These are phyloP conservation scores for Gadopsis bispinosus DNA, from an alignment of 2,797 vertebrate species.

Conservation along the genomic window DNA sequence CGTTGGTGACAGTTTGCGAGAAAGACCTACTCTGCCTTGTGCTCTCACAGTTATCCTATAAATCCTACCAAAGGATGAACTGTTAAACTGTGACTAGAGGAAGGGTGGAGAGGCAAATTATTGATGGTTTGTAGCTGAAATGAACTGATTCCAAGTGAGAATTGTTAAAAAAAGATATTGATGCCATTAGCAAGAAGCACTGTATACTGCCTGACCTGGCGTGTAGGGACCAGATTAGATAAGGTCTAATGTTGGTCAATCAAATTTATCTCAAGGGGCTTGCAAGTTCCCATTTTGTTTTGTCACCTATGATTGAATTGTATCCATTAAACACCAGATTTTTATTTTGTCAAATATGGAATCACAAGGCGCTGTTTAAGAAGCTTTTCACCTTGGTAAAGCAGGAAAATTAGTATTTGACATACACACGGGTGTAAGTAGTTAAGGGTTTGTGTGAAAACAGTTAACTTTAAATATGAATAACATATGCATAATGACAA, in stretches of 20 bases:
- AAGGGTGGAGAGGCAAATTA: conserved; percentile 53
- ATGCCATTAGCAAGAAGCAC: conserved; percentile 12
- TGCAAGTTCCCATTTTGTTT: background rate
- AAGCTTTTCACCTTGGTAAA: background rate
- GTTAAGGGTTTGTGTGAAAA: background rate
- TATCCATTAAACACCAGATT: background rate
- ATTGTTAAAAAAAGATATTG: conserved; percentile 18
- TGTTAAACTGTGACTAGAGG: conserved; percentile 54
- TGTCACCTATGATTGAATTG: background rate
- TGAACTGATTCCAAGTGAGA: conserved; percentile 31
- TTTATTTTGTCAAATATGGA: no score
- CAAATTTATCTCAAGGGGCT: background rate
- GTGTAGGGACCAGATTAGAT: background rate
- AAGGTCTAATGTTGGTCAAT: background rate
- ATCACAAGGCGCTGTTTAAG: background rate
- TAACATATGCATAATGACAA: background rate
- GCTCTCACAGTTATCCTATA: conserved; percentile 56
- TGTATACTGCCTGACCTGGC: background rate
- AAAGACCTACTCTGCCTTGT: conserved; percentile 39
- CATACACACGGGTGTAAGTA: background rate
- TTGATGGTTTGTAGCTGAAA: conserved; percentile 41
- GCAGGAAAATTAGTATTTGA: background rate
- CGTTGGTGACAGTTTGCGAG: conserved; percentile 49
- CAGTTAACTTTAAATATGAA: background rate
- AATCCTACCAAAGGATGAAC: conserved; percentile 48